phyloP scores from a whole-genome alignment of 2,113 vertebrate species.

The Crotalus helleri region DNA sequence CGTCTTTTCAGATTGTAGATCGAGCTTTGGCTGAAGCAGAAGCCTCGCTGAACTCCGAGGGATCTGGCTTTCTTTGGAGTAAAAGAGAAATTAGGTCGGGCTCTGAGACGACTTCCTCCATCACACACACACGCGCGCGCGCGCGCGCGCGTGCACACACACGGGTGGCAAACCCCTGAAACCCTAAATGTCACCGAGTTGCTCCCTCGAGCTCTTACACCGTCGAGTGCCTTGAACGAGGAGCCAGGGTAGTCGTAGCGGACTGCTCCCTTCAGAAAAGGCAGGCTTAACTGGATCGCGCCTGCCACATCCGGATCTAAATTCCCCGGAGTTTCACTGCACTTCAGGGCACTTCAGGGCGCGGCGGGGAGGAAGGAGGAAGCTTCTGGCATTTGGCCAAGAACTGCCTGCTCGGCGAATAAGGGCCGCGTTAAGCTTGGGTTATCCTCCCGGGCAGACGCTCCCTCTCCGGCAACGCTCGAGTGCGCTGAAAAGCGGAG shows the following conservation, averaged over 20 bases:
- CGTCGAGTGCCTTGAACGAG: not conserved
- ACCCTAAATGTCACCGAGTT: not conserved
- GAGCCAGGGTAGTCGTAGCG: no score
- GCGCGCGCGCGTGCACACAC: not conserved
- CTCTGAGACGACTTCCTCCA: not conserved
- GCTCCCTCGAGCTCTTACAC: not conserved
- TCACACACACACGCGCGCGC: not conserved
- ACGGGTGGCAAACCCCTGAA: not conserved
- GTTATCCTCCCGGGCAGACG: constrained; percentile 21
- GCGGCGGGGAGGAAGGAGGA: not conserved
- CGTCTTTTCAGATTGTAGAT: not conserved
- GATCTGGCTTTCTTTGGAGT: not conserved
- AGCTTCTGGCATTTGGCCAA: not conserved
- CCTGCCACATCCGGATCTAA: not conserved
- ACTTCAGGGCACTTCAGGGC: not conserved
- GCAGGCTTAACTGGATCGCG: not conserved
- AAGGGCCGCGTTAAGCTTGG: constrained; percentile 36
- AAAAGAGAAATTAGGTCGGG: accelerated
- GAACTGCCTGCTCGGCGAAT: constrained; percentile 11
- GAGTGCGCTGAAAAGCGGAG: not conserved
- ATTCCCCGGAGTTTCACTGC: not conserved
- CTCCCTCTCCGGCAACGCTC: not conserved
- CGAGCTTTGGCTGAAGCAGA: not conserved
- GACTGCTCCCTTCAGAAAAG: not conserved
- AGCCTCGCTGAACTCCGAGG: not conserved